Evolutionary conservation across 2,888 invertebrate genomes (phyloP), one percentile per base, ranked within the genome.

Genomic region (Bruchidius siliquastri): DNA sequence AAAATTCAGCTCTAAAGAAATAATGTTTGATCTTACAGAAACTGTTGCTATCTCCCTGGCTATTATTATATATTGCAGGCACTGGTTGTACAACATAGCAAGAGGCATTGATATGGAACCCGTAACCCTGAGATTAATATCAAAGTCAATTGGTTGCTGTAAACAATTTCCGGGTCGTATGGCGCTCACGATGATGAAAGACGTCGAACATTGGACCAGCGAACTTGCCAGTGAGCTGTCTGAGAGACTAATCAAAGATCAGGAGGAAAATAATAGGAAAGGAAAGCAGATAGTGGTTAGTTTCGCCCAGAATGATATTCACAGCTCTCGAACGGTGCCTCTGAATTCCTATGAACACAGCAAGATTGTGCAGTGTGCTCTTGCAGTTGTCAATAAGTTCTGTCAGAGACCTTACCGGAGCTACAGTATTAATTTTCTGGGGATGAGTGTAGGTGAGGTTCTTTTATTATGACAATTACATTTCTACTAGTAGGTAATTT

Each of bases 81-180:
- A 89, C 2, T 98, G 96, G 96, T 84, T 98, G 32, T 94, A 93
- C 84, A 92, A 95, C 80, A 92, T 98, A 76, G 93, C 95, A 1
- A 90, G 93, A 76, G 98, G 98, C 0, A 90, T 95, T 73, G 97
- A 98, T 83, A 86, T 91, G 76, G 98, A 98, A 82, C 92, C 94
- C 20, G 98, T 99, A 0, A 92, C 91, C 75, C 91, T 93, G 0
- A 90, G 96, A 77, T 92, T 96, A 76, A 90, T 96, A 73, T 90
- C 96, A 0, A 97, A 98, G 86, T 97, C 97, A 72, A 96, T 99
- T 80, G 98, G 97, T 0, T 97, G 97, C 82, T 95, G 96, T 84
- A 99, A 99, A 87, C 95, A 95, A 83, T 98, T 99, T 85, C 92
- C 92, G 0, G 98, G 97, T 0, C 92, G 90, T 82, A 90, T 90